Conservation (phyloP, 37 sponge, comb jelly and placozoan species). For the Beroe forskalii region DNA sequence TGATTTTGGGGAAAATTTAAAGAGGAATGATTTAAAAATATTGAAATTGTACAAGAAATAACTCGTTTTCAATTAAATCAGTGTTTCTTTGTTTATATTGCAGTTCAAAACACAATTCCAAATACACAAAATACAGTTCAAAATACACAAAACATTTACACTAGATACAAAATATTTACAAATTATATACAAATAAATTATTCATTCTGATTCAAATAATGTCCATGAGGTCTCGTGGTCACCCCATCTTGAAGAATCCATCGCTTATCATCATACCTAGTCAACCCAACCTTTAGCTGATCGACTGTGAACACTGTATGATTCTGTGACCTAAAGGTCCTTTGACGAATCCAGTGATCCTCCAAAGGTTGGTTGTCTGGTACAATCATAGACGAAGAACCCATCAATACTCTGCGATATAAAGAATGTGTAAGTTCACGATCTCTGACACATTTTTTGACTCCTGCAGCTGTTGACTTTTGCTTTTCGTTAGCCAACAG, state of each 20-base stretch:
- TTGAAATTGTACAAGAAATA: not conserved
- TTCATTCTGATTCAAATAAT: slow-evolving; percentile 31
- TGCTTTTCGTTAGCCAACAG: not conserved
- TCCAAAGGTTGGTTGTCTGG: not conserved
- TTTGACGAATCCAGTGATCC: not conserved
- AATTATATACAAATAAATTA: no score
- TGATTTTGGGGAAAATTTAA: not conserved
- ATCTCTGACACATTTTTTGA: not conserved
- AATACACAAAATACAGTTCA: no score
- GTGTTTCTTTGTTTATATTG: no score
- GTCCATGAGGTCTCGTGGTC: slow-evolving; percentile 1
- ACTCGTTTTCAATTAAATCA: no score
- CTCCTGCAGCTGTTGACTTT: slow-evolving; percentile 17
- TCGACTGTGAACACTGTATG: not conserved
- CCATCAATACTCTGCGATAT: not conserved
- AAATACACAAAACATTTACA: no score
- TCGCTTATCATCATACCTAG: slow-evolving; percentile 34
- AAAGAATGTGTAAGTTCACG: not conserved
- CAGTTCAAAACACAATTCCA: no score
- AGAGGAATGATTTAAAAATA: not conserved
- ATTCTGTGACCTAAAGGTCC: not conserved
- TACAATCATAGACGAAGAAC: not conserved
- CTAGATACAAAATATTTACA: no score
- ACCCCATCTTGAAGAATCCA: slow-evolving; percentile 12
- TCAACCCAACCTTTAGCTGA: not conserved